Base-by-base conservation (phyloP, 2,888 invertebrate species). In the Macrosiphum euphorbiae region DNA sequence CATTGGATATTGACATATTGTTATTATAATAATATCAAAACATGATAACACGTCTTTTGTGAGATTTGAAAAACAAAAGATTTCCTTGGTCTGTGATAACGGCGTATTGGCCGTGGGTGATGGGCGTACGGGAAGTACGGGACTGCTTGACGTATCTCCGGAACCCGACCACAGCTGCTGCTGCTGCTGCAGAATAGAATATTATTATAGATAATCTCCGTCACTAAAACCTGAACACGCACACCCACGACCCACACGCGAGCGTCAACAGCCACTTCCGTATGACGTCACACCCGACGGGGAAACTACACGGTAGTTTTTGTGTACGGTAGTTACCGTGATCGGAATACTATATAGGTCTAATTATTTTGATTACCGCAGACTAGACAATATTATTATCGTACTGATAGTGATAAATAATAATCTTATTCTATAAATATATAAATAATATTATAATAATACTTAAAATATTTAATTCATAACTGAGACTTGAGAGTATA, bases 11-110 rank as follows among this genome's bases (percentile, higher is more conserved):
- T 35, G 78, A 78, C 35, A 26, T 91, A 84, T 26, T 84, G 35
- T 55, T 58, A 85, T 41, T 84, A 35, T 55, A 55, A 61, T n/a
- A 78, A 58, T 61, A 85, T 86, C 88, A 90, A 86, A 94, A 90
- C 50, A 61, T 86, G 90, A 94, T 94, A 94, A 90, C 61, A 28
- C 85, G 88, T 90, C 85, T 94, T 85, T 94, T 94, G 55, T 90
- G 88, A 26, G 88, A 88, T 93, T 90, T 85, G 5, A 90, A 90
- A 90, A 94, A 94, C 90, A 94, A 94, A 94, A 94, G 90, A 58
- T 35, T 78, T 41, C 61, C 35, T 55, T 26, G 78, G 78, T 78
- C 20, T 26, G 78, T 94, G 93, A 94, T 94, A 94, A 94, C 90
- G n/a, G 35, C 47, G 35, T 26, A 41, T 41, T 16, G 67, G 28